Evolutionary conservation across 2,888 invertebrate genomes (phyloP), one percentile per base, ranked within the genome.

Genomic region (Hydropsyche betteni): DNA sequence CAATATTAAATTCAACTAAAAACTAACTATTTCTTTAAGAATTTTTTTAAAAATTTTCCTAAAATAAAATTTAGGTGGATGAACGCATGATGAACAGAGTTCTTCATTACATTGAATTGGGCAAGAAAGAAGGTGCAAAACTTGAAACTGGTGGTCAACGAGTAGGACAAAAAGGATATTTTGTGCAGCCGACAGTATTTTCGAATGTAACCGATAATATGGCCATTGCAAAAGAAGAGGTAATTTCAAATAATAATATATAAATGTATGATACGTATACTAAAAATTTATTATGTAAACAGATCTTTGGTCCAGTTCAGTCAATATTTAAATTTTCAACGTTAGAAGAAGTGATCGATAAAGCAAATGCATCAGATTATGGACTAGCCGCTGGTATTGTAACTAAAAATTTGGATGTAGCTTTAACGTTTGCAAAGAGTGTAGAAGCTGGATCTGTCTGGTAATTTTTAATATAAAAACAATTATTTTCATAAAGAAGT

Each of bases 241-340:
- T 92, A 80, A 82, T 72, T 77, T 53, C 34, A 14, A 55, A 7
- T 12, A 2, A 36, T 7, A 36, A 64, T 64, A 64, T 24, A 64
- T 16, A 33, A 34, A 24, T 3, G 12, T 24, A 64, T 64, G 16
- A 64, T 69, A 50, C 10, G 4, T 16, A 69, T 12, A 44, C 14
- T n/a, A 24, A 69, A 55, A 51, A 69, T 50, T 44, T 44, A 12
- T 34, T 64, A 5, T 24, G 2, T 33, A 80, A 81, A 24, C 80
- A 94, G 94, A 96, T 97, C 80, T 96, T 97, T 83, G 96, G 96
- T 0, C 96, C 96, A 0, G 96, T 96, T 0, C 95, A 95, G 84
- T 91, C 91, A 74, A 94, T 96, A 80, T 86, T 96, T 53, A 94
- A 94, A 84, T 96, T 96, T 81, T 91, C 91, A 55, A 90, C 90